phyloP scores from a whole-genome alignment of 2,113 vertebrate genomes.

The Amphilophus citrinellus region DNA sequence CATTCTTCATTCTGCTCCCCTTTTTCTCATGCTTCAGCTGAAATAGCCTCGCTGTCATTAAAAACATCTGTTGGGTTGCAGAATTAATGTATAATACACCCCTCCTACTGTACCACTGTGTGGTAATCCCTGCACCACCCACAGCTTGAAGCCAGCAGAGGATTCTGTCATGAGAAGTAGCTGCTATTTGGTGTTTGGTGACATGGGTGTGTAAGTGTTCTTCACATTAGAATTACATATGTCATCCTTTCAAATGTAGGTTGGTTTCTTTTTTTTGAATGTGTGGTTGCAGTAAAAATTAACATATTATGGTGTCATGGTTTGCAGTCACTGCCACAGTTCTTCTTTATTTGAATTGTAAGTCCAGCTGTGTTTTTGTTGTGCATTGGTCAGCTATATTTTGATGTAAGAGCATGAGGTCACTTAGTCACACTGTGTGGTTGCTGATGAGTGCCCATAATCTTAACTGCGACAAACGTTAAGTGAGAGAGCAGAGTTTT shows the following conservation, averaged over 20 bases:
- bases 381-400: conserved; percentile 53
- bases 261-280: background rate
- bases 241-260: conserved; percentile 36
- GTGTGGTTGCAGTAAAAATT: conserved; percentile 44
- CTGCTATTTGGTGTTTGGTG: conserved; percentile 45
- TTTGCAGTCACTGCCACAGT: conserved; percentile 31
- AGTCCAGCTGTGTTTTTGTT: conserved; percentile 67
- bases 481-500: conserved; percentile 63
- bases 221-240: conserved; percentile 30
- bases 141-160: conserved; percentile 40
- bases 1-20: conserved; percentile 27
- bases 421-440: conserved; percentile 63
- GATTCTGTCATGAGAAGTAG: conserved; percentile 55
- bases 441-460: conserved; percentile 63
- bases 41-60: conserved; percentile 55
- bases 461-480: conserved; percentile 51
- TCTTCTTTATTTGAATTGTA: conserved; percentile 53
- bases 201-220: conserved; percentile 48
- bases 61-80: conserved; percentile 63
- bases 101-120: conserved; percentile 67
- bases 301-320: conserved; percentile 12
- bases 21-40: conserved; percentile 43
- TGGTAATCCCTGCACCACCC: conserved; percentile 71
- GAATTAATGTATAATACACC: conserved; percentile 48
- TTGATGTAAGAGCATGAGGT: conserved; percentile 67